phyloP scores from a whole-genome alignment of 1,140 invertebrate species.

The Drosophila quadrilineata region DNA sequence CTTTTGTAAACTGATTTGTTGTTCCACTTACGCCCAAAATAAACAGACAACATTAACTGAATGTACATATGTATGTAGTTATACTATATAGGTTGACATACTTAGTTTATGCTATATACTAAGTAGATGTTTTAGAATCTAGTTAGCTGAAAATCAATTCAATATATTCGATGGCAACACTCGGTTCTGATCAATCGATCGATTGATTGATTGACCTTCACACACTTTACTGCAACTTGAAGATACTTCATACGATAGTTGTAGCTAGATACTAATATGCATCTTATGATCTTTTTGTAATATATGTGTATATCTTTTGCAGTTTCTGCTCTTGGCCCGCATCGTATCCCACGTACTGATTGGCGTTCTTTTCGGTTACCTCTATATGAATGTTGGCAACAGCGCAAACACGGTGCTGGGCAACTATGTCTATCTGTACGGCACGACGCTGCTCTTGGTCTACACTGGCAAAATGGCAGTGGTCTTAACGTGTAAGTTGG shows the following conservation, averaged over 20 bases:
- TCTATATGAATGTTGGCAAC: constrained; percentile 93
- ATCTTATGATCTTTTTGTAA: neutral
- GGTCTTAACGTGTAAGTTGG: constrained; percentile 94
- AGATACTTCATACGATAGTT: neutral
- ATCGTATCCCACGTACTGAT: constrained; percentile 91
- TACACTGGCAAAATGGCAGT: constrained; percentile 98
- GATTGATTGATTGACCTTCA: too few relatives aligned
- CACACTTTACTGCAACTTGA: too few relatives aligned
- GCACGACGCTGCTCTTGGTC: constrained; percentile 93
- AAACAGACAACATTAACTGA: constrained; percentile 2
- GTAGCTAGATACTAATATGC: neutral
- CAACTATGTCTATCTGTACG: constrained; percentile 96
- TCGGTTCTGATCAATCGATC: too few relatives aligned
- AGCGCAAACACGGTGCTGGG: constrained; percentile 92
- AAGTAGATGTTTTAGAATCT: too few relatives aligned
- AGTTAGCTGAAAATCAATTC: too few relatives aligned
- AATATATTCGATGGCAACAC: too few relatives aligned
- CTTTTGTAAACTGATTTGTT: constrained; percentile 36
- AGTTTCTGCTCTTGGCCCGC: constrained; percentile 88
- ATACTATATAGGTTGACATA: neutral
- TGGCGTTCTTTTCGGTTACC: constrained; percentile 92
- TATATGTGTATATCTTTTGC: constrained; percentile 63
- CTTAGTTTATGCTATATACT: too few relatives aligned
- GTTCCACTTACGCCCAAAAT: constrained; percentile 6
- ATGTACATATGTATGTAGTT: constrained; percentile 3